phyloP scores from a whole-genome alignment of 2,113 vertebrate genomes.

The Manacus vitellinus region DNA sequence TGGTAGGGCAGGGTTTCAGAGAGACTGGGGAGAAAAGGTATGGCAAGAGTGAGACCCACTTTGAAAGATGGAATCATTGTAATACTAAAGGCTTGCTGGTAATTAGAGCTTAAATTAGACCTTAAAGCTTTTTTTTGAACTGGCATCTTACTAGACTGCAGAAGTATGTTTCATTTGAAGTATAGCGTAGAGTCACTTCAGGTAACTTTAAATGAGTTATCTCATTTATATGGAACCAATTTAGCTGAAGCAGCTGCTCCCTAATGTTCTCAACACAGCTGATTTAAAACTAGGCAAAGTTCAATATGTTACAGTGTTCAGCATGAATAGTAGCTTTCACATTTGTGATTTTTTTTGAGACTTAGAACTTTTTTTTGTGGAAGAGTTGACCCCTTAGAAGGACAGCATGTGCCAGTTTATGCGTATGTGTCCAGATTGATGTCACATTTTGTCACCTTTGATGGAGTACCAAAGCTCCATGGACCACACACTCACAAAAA shows the following conservation, averaged over 20 bases:
- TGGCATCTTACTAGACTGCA: not conserved
- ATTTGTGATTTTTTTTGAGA: not conserved
- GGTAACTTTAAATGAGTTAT: conserved; percentile 38
- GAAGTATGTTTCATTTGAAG: not conserved
- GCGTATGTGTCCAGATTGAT: rapidly evolving
- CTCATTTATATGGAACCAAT: conserved; percentile 24
- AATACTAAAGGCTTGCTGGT: not conserved
- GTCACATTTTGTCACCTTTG: not conserved
- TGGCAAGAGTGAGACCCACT: not conserved
- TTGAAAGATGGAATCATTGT: not conserved
- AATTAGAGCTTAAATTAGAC: not conserved
- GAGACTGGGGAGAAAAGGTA: not conserved
- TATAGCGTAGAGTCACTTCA: not conserved
- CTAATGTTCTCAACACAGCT: not conserved
- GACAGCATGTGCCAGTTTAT: not conserved
- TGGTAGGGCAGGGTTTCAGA: not conserved
- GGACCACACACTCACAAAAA: not conserved
- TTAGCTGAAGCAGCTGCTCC: conserved; percentile 9
- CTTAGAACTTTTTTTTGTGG: not conserved
- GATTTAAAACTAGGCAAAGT: not conserved
- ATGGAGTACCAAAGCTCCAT: not conserved
- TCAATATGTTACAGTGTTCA: not conserved
- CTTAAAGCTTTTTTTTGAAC: not conserved
- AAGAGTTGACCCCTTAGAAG: not conserved
- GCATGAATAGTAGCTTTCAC: not conserved